Conservation (phyloP, 2,797 vertebrate genomes). For the Philypnodon macrostomus region DNA sequence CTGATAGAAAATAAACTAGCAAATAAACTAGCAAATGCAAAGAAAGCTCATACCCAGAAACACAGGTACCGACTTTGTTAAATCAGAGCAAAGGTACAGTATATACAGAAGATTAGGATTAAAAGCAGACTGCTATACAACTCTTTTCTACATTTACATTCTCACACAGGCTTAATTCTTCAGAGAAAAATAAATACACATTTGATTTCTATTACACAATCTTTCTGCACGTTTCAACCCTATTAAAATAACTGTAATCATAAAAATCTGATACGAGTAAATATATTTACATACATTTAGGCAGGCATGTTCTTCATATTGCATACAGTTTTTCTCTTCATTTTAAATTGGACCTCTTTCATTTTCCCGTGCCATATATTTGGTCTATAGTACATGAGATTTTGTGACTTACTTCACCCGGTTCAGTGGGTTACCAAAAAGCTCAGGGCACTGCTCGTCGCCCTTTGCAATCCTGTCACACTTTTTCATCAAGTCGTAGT, state of each 20-base stretch:
- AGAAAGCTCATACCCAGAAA: constrained; percentile 28
- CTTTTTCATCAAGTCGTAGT: constrained; percentile 88
- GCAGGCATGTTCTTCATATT: constrained; percentile 77
- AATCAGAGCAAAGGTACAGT: constrained; percentile 54
- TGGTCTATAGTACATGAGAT: constrained; percentile 65
- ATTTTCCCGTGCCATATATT: constrained; percentile 65
- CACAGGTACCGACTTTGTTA: constrained; percentile 38
- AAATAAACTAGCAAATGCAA: constrained; percentile 30
- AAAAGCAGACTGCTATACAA: constrained; percentile 70
- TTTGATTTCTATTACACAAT: constrained; percentile 69
- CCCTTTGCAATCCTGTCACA: constrained; percentile 90
- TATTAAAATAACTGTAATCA: constrained; percentile 95
- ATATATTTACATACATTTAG: constrained; percentile 87
- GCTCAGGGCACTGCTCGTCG: constrained; percentile 87
- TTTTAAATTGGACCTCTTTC: constrained; percentile 59
- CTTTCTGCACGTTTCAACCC: constrained; percentile 62
- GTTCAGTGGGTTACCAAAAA: constrained; percentile 86
- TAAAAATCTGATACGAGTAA: constrained; percentile 93
- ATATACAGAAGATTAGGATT: constrained; percentile 67
- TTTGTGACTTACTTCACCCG: constrained; percentile 75
- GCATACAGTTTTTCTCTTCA: constrained; percentile 57
- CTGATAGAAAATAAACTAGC: constrained; percentile 9
- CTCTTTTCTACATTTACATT: constrained; percentile 69
- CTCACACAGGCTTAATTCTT: constrained; percentile 59
- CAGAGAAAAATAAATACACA: constrained; percentile 79